phyloP scores from a whole-genome alignment of 2,113 vertebrate genomes.

The Capreolus pygargus region DNA sequence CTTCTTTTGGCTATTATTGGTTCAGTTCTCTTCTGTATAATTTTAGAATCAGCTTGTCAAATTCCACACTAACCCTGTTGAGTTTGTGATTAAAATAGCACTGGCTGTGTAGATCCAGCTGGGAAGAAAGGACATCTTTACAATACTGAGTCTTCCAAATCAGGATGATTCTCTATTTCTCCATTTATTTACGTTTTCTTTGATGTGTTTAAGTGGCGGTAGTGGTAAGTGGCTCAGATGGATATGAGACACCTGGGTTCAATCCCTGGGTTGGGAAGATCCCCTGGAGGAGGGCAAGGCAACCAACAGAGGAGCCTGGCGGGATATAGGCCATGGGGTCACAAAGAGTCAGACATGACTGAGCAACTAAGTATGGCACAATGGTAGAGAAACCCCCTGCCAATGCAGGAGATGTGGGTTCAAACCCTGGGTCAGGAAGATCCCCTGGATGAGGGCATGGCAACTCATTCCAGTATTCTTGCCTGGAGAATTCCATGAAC shows the following conservation, averaged over 20 bases:
- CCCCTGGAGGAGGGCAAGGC: neutral
- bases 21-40: neutral
- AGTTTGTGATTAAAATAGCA: neutral
- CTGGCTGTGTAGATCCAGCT: neutral
- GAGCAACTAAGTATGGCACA: neutral
- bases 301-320: neutral
- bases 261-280: neutral
- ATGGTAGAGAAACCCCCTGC: neutral
- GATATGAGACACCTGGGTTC: neutral
- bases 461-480: neutral
- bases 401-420: neutral
- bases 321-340: neutral
- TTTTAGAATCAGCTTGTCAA: neutral
- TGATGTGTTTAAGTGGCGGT: neutral
- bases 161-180: neutral
- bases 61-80: neutral
- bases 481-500: neutral
- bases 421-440: neutral
- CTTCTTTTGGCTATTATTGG: neutral
- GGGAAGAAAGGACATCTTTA: neutral
- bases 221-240: neutral
- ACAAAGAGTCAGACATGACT: neutral
- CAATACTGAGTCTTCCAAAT: neutral
- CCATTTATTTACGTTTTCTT: conserved; percentile 1
- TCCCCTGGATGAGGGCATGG: neutral